phyloP scores from a whole-genome alignment of 1,140 invertebrate species.

The Drosophila kanapiae region DNA sequence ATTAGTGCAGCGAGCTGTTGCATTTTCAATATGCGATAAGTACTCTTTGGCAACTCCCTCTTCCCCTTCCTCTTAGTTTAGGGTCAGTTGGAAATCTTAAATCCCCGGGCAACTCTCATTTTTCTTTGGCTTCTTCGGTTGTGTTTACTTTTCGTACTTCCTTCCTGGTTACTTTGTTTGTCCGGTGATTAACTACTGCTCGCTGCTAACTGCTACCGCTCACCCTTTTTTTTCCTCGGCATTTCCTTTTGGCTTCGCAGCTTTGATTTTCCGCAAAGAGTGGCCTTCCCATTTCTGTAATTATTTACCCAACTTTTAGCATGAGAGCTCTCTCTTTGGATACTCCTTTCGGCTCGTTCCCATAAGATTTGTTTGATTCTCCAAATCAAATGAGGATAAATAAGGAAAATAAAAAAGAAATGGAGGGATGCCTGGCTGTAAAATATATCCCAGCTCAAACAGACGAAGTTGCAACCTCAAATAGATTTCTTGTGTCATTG shows the following conservation, averaged over 20 bases:
- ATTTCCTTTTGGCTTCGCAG: slow-evolving; percentile 10
- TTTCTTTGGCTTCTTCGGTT: slow-evolving; percentile 27
- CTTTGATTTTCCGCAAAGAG: slow-evolving; percentile 41
- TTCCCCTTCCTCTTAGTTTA: background rate
- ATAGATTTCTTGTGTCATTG: slow-evolving; percentile 23
- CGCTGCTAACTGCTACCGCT: slow-evolving; percentile 39
- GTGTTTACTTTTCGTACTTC: slow-evolving; percentile 46
- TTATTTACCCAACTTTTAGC: slow-evolving; percentile 36
- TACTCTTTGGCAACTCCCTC: slow-evolving; percentile 16
- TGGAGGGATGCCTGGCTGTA: background rate
- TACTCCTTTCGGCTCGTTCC: slow-evolving; percentile 17
- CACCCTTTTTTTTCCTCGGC: slow-evolving; percentile 5
- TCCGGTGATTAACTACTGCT: slow-evolving; percentile 72
- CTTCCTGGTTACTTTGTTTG: slow-evolving; percentile 59
- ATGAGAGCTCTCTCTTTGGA: slow-evolving; percentile 13
- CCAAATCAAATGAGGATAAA: slow-evolving; percentile 27
- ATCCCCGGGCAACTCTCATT: slow-evolving; percentile 35
- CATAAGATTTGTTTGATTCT: slow-evolving; percentile 25
- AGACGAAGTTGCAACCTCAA: slow-evolving; percentile 35
- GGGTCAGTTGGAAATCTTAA: slow-evolving; percentile 34
- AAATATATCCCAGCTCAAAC: slow-evolving; percentile 19
- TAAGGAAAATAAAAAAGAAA: slow-evolving; percentile 1
- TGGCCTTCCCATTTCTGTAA: slow-evolving; percentile 23
- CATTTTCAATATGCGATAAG: slow-evolving; percentile 61
- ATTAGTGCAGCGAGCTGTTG: slow-evolving; percentile 65